Evolutionary conservation across 2,888 invertebrate genomes (phyloP).

Genomic region (Pharmacophagus antenor): DNA sequence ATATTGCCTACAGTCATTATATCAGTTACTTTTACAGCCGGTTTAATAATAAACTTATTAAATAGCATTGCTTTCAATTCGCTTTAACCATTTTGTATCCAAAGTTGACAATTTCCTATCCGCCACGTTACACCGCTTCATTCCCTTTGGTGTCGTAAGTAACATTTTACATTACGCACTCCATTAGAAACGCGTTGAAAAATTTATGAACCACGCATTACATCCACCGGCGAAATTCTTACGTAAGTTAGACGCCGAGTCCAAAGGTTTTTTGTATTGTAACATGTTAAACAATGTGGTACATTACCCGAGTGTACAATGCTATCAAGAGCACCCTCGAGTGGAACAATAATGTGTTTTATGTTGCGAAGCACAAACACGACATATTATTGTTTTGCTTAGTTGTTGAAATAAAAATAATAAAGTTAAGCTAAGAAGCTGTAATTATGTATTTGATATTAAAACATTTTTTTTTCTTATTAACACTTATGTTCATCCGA

Average conservation of each 20-base stretch:
- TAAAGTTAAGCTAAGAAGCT: too few species aligned
- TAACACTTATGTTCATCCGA: too few species aligned
- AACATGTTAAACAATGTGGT: slow-evolving; percentile 48
- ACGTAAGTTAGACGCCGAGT: slow-evolving; percentile 16
- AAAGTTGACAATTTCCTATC: not conserved
- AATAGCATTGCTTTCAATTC: not conserved
- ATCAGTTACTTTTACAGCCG: too few species aligned
- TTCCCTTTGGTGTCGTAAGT: slow-evolving; percentile 13
- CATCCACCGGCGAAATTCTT: slow-evolving; percentile 20
- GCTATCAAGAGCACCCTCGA: slow-evolving; percentile 56
- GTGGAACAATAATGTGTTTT: slow-evolving; percentile 64
- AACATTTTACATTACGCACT: slow-evolving; percentile 12
- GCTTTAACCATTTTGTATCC: not conserved
- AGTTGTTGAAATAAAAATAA: not conserved
- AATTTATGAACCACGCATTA: slow-evolving; percentile 6
- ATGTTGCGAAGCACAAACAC: slow-evolving; percentile 50
- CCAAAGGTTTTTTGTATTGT: slow-evolving; percentile 40
- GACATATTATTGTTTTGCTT: slow-evolving; percentile 19
- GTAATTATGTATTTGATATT: too few species aligned
- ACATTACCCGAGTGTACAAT: slow-evolving; percentile 57
- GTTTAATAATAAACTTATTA: not conserved
- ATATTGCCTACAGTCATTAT: too few species aligned
- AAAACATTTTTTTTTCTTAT: too few species aligned
- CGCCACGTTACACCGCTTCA: not conserved
- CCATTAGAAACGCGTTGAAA: slow-evolving; percentile 3